phyloP scores from a whole-genome alignment of 2,888 invertebrate species.

The Oscheius sp. region DNA sequence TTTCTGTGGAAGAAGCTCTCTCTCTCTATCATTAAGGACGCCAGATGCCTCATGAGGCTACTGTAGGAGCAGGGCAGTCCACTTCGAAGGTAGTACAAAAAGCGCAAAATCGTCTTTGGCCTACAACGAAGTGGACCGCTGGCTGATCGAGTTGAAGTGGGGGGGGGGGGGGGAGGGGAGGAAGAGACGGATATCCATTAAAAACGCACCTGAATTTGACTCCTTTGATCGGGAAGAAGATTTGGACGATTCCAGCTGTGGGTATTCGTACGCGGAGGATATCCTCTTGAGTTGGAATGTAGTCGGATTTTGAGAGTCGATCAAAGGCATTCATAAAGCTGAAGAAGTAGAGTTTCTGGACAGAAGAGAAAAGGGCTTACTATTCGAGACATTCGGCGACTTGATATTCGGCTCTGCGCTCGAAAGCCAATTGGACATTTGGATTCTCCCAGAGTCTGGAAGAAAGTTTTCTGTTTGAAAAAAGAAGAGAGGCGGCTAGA shows the following conservation, averaged over 20 bases:
- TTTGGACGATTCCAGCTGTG: conserved; percentile 52
- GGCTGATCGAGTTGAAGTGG: background rate
- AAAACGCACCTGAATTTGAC: conserved; percentile 41
- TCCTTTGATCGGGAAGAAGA: conserved; percentile 44
- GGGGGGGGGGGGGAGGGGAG: background rate
- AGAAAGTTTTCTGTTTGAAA: too few relatives aligned
- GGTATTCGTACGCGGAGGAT: conserved; percentile 44
- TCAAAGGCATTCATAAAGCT: conserved; percentile 55
- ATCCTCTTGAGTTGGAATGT: conserved; percentile 43
- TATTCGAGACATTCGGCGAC: conserved; percentile 41
- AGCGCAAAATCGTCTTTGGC: background rate
- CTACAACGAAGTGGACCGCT: conserved; percentile 2
- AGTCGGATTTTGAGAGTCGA: conserved; percentile 36
- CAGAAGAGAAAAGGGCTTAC: conserved; percentile 32
- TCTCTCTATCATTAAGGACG: too few relatives aligned
- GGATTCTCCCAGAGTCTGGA: conserved; percentile 45
- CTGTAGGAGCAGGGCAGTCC: conserved; percentile 6
- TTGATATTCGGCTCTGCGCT: conserved; percentile 41
- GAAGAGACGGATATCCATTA: too few relatives aligned
- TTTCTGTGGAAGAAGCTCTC: too few relatives aligned
- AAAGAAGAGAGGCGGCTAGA: background rate
- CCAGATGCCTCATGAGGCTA: too few relatives aligned
- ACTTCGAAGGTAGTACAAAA: conserved; percentile 16
- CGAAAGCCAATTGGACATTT: conserved; percentile 40
- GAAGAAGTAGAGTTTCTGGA: too few relatives aligned